These are phyloP conservation scores for Gasterosteus nipponicus DNA, from an alignment of 2,113 vertebrate genomes.

Conservation along the genomic window DNA sequence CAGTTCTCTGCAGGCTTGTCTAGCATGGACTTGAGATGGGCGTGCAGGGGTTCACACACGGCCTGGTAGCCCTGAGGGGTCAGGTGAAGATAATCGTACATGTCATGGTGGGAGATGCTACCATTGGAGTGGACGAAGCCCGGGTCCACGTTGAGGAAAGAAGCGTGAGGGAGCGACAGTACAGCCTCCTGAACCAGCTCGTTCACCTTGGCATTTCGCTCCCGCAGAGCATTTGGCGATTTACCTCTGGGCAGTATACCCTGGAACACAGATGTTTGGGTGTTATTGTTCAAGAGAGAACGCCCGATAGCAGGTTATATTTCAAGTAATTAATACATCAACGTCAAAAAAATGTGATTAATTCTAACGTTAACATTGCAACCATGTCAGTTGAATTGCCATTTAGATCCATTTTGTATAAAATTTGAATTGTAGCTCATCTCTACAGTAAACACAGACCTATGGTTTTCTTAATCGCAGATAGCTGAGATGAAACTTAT, in stretches of 20 bases:
- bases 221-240: conserved; percentile 86
- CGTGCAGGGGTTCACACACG: conserved; percentile 85
- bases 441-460: background rate
- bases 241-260: conserved; percentile 88
- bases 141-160: conserved; percentile 86
- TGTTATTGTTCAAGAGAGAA: background rate
- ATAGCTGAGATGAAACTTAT: background rate
- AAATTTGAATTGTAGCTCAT: background rate
- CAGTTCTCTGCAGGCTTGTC: conserved; percentile 77
- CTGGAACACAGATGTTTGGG: conserved; percentile 70
- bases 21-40: conserved; percentile 83
- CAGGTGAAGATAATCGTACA: conserved; percentile 93
- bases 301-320: background rate
- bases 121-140: conserved; percentile 90
- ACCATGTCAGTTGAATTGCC: background rate
- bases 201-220: conserved; percentile 85
- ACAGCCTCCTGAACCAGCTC: conserved; percentile 80
- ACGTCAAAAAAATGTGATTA: background rate
- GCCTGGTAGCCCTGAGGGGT: conserved; percentile 86
- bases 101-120: conserved; percentile 90
- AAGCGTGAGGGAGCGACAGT: conserved; percentile 78
- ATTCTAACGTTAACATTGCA: background rate
- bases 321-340: background rate
- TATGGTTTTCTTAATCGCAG: background rate
- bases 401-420: background rate